These are phyloP conservation scores for Pangasius larnaudii DNA, from an alignment of 2,797 vertebrate species.

Conservation along the genomic window DNA sequence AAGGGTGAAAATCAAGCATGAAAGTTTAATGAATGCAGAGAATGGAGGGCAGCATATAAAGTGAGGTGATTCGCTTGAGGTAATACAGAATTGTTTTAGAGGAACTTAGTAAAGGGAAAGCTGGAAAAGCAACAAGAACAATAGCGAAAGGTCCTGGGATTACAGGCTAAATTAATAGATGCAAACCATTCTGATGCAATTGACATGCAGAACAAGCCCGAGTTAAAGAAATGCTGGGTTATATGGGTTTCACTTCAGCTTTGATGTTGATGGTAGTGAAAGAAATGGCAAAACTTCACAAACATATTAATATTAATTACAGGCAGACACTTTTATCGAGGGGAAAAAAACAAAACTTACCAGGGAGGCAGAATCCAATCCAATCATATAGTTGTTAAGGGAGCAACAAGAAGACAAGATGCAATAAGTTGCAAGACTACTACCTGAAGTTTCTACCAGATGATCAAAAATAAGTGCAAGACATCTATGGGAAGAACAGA, in stretches of 20 bases:
- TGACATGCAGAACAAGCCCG: background rate
- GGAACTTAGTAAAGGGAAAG: constrained; percentile 70
- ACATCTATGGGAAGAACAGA: background rate
- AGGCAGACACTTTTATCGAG: background rate
- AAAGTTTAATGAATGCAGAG: constrained; percentile 76
- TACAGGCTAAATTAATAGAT: constrained; percentile 48
- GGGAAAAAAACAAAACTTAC: background rate
- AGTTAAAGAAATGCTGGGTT: background rate
- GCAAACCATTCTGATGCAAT: constrained; percentile 39
- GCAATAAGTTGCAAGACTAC: background rate
- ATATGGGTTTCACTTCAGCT: background rate
- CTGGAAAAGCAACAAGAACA: constrained; percentile 66
- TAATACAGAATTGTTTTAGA: constrained; percentile 75
- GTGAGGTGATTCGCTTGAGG: constrained; percentile 70
- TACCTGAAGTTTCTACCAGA: background rate
- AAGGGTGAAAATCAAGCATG: constrained; percentile 75
- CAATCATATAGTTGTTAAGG: constrained; percentile 1
- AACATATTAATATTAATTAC: background rate
- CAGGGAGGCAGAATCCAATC: background rate
- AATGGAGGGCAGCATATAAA: constrained; percentile 63
- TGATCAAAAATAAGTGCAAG: constrained; percentile 6
- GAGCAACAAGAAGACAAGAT: background rate
- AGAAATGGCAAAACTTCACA: background rate
- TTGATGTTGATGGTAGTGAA: background rate
- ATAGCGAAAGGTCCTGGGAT: constrained; percentile 67